A percentile compares a stretch with the other conserved stretches of the same genome.
These are phyloP conservation scores for Ondatra zibethicus DNA, from an alignment of 2,113 vertebrate species.

Conservation along the genomic window DNA sequence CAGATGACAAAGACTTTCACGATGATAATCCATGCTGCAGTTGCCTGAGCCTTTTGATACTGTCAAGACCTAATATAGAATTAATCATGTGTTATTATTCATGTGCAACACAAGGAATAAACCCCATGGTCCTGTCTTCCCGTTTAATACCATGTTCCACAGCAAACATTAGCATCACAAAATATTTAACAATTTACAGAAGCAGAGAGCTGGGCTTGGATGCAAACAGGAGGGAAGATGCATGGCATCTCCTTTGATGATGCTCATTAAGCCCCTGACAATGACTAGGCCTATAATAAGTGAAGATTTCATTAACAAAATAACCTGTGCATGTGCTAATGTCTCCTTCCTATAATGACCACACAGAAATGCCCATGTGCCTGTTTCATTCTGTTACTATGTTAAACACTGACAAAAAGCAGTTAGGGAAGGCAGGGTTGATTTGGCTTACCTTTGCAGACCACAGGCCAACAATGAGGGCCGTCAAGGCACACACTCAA, in stretches of 20 bases:
- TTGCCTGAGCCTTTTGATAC: background rate
- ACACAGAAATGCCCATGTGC: background rate
- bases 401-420: background rate
- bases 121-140: background rate
- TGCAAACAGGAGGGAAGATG: background rate
- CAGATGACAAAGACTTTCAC: background rate
- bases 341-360: background rate
- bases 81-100: conserved; percentile 6
- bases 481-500: background rate
- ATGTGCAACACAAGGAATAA: background rate
- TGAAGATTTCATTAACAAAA: background rate
- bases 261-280: background rate
- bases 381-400: background rate
- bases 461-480: background rate
- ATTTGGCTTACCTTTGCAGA: background rate
- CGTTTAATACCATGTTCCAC: background rate
- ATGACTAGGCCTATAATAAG: background rate
- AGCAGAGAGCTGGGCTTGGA: background rate
- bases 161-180: conserved; percentile 31
- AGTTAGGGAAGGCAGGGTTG: background rate
- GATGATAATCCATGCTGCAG: background rate
- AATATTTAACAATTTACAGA: conserved; percentile 28
- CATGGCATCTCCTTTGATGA: background rate
- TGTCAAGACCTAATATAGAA: background rate
- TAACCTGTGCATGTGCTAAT: background rate